Evolutionary conservation across 1,140 invertebrate species (phyloP), one percentile per base, ranked within the genome.

Genomic region (Drosophila ironensis): DNA sequence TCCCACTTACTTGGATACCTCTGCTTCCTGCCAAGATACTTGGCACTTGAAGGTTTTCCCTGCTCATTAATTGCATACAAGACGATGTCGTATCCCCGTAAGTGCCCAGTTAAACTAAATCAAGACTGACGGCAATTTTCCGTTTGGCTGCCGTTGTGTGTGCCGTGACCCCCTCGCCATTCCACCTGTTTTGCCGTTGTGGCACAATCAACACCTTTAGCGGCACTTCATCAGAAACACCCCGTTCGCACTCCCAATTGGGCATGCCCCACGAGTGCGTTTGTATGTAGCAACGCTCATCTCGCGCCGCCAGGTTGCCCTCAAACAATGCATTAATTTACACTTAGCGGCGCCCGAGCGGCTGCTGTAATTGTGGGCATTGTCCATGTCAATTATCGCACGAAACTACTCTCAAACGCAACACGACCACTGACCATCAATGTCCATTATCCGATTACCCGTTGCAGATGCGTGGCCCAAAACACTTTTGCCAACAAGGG

Each of bases 401-500:
- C 38, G 60, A 56, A 66, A 33, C 11, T 33, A 33, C 30, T 30
- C 28, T 3, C 8, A 7, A 2, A 6, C 27, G 2, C 30, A 12
- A 33, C 30, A 8, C 9, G 30, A 80, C 56, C 56, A 64, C 56
- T 47, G 57, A 38, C 24, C 44, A 64, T 45, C 44, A 64, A 35
- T 64, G 48, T 63, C 12, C 56, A 30, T 42, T 60, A 27, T 22
- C 51, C 48, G 42, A 46, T 66, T 75, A 60, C 47, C 48, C 54
- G 27, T 78, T 82, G 19, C 72, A 89, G 88, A 88, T 89, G 88
- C 57, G 46, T 78, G 27, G 88, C 88, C 20, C 77, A 78, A 53
- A 89, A 89, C 61, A 48, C 51, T 19, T 89, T 71, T 37, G 47
- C 88, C 22, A 50, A 33, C 44, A 75, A 76, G 33, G 50, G 12